Conservation (phyloP, 2,113 vertebrate species). For the Naja naja region DNA sequence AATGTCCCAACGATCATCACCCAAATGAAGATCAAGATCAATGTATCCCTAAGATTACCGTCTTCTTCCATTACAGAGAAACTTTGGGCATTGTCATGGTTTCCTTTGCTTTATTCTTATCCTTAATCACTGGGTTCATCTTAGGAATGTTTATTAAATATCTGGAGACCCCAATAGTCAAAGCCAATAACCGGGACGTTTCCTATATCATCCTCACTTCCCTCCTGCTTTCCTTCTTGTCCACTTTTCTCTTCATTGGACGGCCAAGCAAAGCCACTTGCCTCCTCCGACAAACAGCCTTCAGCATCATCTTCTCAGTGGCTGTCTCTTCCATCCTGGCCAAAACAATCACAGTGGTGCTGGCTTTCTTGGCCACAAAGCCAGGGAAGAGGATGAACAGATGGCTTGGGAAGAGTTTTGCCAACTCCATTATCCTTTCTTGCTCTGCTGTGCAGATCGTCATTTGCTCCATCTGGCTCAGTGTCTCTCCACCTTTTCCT, state of each 20-base stretch:
- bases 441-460: background rate
- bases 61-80: background rate
- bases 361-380: background rate
- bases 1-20: fast-evolving
- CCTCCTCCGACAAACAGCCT: background rate
- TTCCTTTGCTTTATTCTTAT: background rate
- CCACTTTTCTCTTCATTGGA: background rate
- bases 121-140: background rate
- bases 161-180: background rate
- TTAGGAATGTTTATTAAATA: background rate
- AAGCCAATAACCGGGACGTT: background rate
- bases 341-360: background rate
- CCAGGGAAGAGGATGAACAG: background rate
- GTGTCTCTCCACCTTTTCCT: background rate
- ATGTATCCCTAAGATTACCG: background rate
- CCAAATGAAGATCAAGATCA: background rate
- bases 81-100: background rate
- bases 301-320: background rate
- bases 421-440: background rate
- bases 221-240: background rate
- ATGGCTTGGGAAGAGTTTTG: background rate
- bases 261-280: background rate
- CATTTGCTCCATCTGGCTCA: background rate
- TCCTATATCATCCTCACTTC: background rate
- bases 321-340: background rate